A percentile compares a stretch with the other conserved stretches of the same genome.
phyloP scores from a whole-genome alignment of 2,797 vertebrate species.

The Falco rusticolus region DNA sequence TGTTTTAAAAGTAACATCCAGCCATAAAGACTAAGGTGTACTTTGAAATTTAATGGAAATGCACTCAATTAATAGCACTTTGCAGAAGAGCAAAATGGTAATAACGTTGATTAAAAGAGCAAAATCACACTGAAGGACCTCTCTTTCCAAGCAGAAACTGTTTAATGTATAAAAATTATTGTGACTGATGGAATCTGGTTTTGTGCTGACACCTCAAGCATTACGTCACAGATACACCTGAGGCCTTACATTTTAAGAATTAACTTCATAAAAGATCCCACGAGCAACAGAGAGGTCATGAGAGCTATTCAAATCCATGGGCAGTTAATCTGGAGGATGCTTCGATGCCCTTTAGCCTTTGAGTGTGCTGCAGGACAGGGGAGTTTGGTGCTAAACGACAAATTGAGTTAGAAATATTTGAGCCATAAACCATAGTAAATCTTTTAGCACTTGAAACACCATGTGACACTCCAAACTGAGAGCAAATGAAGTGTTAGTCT shows the following conservation, averaged over 20 bases:
- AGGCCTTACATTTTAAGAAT: constrained; percentile 37
- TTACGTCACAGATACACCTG: neutral
- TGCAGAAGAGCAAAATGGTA: neutral
- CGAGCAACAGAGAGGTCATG: constrained; percentile 12
- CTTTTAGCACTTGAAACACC: constrained; percentile 72
- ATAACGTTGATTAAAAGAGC: neutral
- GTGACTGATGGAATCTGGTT: neutral
- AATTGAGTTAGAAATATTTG: constrained; percentile 82
- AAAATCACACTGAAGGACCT: neutral
- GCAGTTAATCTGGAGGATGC: constrained; percentile 56
- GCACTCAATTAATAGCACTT: neutral
- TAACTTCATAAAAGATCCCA: constrained; percentile 36
- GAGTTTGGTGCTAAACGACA: constrained; percentile 78
- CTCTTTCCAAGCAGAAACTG: neutral
- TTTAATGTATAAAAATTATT: neutral
- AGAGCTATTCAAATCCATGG: neutral
- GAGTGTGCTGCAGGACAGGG: constrained; percentile 72
- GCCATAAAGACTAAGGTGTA: neutral
- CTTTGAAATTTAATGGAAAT: constrained; percentile 9
- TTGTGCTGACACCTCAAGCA: neutral
- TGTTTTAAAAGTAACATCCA: neutral
- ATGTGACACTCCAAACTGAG: constrained; percentile 49
- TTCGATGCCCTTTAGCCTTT: constrained; percentile 73
- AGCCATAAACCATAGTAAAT: constrained; percentile 80
- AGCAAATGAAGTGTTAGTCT: constrained; percentile 71